Base-by-base conservation (phyloP, 2,113 vertebrate species). In the Pandion haliaetus region DNA sequence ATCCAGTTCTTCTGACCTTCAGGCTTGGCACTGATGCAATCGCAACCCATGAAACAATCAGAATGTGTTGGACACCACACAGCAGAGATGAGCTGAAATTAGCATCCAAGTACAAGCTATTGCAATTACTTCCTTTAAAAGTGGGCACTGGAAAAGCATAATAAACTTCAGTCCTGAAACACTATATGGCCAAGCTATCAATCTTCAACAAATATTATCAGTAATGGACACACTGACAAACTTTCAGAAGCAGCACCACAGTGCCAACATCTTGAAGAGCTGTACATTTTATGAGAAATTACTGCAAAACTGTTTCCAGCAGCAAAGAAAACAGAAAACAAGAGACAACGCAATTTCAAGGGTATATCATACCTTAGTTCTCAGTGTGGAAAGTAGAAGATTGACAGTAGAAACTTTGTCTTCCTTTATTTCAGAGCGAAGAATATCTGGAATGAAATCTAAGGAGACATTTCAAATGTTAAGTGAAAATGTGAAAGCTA, bases 391-490 rank as follows among this genome's bases (percentile, higher is more conserved):
- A 69, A 99, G 95, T 40, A 99, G 96, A 78, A 99, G 98, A 94
- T 93, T 99, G 96, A 99, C 91, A 3, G 98, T 98, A 61, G 99
- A 99, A 95, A 99, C 97, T 93, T 98, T 98, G 88, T 99, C 99
- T 96, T 99, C 99, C 97, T 98, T 99, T 92, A 99, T 80, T 61
- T 98, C 99, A 8, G 98, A 98, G 54, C 95, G 97, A 94, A 99
- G 94, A 95, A 99, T 99, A 97, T 98, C 98, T 58, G 99, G 98
- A 74, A 99, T 98, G 92, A 99, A 99, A 95, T 99, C 99, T 99
- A 97, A 94, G 95, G 97, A 42, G 21, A 85, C 84, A 96, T 94
- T 95, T 54, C 49, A 96, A 91, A 96, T 3, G 31, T 96, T 94
- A 97, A 62, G 36, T 70, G 44, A 83, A 88, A 82, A 90, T 3